Base-by-base conservation (phyloP, 2,888 invertebrate species). In the Orchesellides sinensis region DNA sequence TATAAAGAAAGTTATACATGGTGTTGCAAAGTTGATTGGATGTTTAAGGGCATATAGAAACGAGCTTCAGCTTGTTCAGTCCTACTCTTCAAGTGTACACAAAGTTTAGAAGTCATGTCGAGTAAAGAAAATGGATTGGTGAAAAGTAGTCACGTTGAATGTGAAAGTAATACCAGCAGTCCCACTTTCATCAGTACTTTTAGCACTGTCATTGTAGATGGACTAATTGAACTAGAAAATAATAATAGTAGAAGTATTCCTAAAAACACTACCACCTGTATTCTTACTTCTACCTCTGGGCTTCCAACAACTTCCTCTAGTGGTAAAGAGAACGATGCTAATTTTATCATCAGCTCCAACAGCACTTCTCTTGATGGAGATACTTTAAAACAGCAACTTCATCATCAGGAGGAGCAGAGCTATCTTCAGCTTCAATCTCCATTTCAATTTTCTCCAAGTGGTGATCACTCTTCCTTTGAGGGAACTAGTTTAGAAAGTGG, bases 401-500 rank as follows among this genome's bases (percentile, higher is more conserved):
- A 63, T 5, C 4, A 49, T 1, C 49, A 23, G n/a, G n/a, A 59
- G 29, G 17, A 65, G 52, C 63, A 23, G 25, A 52, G 40, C 65
- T 52, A 54, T 74, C 56, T 66, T 29, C 59, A 68, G 35, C 40
- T 68, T 66, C 56, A 75, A 66, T 75, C 75, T 47, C 1, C 54
- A 23, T 56, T 49, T 35, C 8, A 23, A 10, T 52, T 12, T 70
- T 40, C 59, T 59, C 73, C 61, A 40, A 79, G 65, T 65, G 45
- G 59, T 8, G 12, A 40, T 14, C 40, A 14, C 40, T 5, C 40
- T 40, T 40, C n/a, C 40, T 45, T 49, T 45, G 74, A 65, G 35
- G 73, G 68, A 12, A 49, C 83, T 45, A 77, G 83, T 40, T 83
- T 77, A 27, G 83, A 83, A 52, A 83, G 83, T 72, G 59, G 19